These are phyloP conservation scores for Equus quagga DNA, from an alignment of 2,113 vertebrate species.

Conservation along the genomic window DNA sequence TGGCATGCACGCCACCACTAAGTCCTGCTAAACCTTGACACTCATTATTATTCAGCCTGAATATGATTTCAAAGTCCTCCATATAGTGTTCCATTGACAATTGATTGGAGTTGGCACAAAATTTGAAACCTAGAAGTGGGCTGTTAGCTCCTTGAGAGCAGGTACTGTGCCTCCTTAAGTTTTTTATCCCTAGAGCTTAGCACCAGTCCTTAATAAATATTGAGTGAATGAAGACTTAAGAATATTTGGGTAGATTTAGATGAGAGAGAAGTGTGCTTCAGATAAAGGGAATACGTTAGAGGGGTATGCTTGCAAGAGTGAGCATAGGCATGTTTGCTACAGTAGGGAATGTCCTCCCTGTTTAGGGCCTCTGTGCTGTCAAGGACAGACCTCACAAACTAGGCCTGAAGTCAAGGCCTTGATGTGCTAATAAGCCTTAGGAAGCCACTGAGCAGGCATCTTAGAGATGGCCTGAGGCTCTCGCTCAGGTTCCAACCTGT, in stretches of 20 bases:
- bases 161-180: neutral
- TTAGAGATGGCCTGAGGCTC: neutral
- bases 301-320: neutral
- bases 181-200: neutral
- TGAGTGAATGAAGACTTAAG: neutral
- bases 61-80: neutral
- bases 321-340: neutral
- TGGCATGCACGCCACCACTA: neutral
- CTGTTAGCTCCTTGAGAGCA: neutral
- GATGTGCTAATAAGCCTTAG: neutral
- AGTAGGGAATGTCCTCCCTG: neutral
- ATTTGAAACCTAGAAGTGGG: neutral
- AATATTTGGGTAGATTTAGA: neutral
- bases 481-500: neutral
- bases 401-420: neutral
- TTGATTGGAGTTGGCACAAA: neutral
- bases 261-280: constrained; percentile 20
- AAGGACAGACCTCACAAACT: neutral
- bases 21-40: neutral
- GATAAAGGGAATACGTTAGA: neutral
- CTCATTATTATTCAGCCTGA: neutral
- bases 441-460: neutral
- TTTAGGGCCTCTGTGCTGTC: neutral
- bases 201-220: neutral
- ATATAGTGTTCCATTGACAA: neutral